Conservation (phyloP, 2,797 vertebrate species). For the Champsocephalus esox region DNA sequence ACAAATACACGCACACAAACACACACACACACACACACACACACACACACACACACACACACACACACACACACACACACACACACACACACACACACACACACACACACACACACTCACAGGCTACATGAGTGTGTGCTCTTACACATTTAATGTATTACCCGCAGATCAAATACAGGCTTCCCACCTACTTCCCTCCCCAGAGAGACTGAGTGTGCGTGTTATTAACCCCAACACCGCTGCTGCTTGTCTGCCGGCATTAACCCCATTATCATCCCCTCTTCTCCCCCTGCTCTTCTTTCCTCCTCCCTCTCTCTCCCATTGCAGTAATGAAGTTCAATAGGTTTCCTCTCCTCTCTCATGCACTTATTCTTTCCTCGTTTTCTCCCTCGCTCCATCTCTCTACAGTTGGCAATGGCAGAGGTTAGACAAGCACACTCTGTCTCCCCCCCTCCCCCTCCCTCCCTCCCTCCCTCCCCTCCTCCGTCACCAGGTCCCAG, state of each 20-base stretch:
- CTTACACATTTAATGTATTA: conserved; percentile 72
- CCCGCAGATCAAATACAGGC: conserved; percentile 72
- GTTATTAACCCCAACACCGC: conserved; percentile 76
- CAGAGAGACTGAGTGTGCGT: conserved; percentile 58
- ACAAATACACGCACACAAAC: conserved; percentile 36
- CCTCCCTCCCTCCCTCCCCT: conserved; percentile 9
- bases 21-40: conserved; percentile 41
- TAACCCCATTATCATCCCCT: conserved; percentile 76
- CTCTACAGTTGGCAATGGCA: conserved; percentile 66
- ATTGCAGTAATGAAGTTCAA: conserved; percentile 67
- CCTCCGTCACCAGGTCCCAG: conserved; percentile 82
- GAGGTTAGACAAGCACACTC: conserved; percentile 77
- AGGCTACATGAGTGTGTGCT: conserved; percentile 36
- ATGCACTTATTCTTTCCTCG: conserved; percentile 60
- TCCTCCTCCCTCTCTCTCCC: conserved; percentile 46
- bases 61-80: conserved; percentile 42
- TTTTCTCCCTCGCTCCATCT: conserved; percentile 62
- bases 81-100: conserved; percentile 43
- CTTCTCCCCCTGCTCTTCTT: conserved; percentile 28
- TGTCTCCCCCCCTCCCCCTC: conserved; percentile 16
- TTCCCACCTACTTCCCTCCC: conserved; percentile 67
- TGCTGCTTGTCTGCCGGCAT: conserved; percentile 73
- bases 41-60: conserved; percentile 43
- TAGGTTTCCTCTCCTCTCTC: conserved; percentile 64
- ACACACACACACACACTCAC: conserved; percentile 10